These are phyloP conservation scores for Lepas anatifera DNA, from an alignment of 2,888 invertebrate species.

Conservation along the genomic window DNA sequence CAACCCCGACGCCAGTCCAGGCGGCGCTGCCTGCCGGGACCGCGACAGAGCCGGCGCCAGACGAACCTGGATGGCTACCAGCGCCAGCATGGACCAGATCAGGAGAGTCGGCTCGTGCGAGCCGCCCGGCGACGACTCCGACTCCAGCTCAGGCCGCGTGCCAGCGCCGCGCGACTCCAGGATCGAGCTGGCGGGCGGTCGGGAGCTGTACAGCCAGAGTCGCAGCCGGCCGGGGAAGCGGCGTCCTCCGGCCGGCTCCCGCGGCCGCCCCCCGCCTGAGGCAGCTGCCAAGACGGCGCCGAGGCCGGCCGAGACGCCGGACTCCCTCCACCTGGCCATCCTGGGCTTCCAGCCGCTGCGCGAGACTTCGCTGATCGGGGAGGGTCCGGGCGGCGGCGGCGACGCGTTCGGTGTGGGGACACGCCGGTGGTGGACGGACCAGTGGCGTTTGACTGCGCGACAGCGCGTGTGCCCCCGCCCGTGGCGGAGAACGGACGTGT, in stretches of 20 bases:
- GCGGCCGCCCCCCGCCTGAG: neutral
- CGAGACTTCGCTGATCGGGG: slow-evolving; percentile 1
- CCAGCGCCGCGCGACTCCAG: neutral
- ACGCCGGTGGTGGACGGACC: neutral
- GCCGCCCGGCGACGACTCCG: slow-evolving; percentile 38
- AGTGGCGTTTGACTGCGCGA: neutral
- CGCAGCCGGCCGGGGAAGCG: slow-evolving; percentile 54
- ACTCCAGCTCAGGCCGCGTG: slow-evolving; percentile 48
- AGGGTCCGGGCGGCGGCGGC: neutral
- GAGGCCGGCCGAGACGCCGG: slow-evolving; percentile 14
- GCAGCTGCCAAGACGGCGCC: slow-evolving; percentile 13
- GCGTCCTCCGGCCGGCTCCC: neutral
- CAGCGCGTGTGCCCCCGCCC: no score
- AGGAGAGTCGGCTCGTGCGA: slow-evolving; percentile 38
- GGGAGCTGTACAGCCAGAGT: slow-evolving; percentile 72
- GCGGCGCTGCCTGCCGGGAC: slow-evolving; percentile 24
- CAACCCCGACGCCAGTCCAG: neutral
- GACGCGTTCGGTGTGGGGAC: neutral
- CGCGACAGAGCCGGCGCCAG: neutral
- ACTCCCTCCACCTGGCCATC: slow-evolving; percentile 16
- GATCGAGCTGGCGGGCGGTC: slow-evolving; percentile 51
- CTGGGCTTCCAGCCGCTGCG: slow-evolving; percentile 16
- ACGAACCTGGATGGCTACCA: no score
- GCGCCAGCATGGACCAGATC: no score
- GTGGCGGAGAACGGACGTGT: neutral